Base-by-base conservation (phyloP, 2,113 vertebrate species). In the Hippocampus abdominalis region DNA sequence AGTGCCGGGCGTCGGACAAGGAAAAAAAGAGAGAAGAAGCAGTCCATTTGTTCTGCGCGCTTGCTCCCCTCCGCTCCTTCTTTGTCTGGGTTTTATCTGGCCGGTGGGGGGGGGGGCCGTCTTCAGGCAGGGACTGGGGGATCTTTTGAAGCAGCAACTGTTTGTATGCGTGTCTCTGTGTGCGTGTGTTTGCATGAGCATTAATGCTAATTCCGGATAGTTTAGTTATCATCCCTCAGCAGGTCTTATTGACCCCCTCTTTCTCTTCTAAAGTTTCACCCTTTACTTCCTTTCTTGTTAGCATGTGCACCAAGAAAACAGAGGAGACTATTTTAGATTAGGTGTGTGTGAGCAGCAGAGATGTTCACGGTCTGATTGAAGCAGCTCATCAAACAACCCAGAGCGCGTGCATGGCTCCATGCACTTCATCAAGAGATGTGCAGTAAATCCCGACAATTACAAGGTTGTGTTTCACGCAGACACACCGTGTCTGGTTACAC, bases 41-140 rank as follows among this genome's bases (percentile, higher is more conserved):
- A 80, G 82, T 72, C 81, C 76, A 90, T 90, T 91, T 90, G 89
- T 89, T 83, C 82, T 77, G 78, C 75, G 72, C 72, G 27, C 77
- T 73, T 69, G 68, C 82, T 79, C 81, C 84, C 75, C 82, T 84
- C 70, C 81, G 68, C 56, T 67, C 82, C 61, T 71, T 82, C 86
- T 90, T 88, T 90, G 85, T 91, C 86, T 90, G 83, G 80, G 80
- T 83, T 86, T 89, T 85, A 90, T 88, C 87, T 84, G 81, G 79
- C 81, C 81, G 80, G 81, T 75, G 81, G 89, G 83, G 86, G 83
- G 81, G 89, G 84, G 86, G 84, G 78, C 75, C 81, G 77, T 74
- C 66, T 74, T 79, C 68, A 88, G 81, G 72, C 85, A 77, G 73
- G 81, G 72, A 71, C 73, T 64, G 70, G 72, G 72, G 75, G 39